phyloP scores from a whole-genome alignment of 2,888 invertebrate species.

The Parthenolecanium corni region DNA sequence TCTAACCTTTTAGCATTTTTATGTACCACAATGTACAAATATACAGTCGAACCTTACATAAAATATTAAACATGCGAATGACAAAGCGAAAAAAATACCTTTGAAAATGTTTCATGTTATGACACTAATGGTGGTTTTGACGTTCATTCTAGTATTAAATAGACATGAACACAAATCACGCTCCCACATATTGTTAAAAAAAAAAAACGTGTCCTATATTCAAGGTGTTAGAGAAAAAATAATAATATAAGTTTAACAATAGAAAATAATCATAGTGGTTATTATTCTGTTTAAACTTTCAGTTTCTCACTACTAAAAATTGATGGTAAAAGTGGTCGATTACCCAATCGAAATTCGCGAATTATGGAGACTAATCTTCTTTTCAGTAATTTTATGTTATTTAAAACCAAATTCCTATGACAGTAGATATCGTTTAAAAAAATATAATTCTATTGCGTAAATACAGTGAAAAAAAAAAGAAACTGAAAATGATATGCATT shows the following conservation, averaged over 20 bases:
- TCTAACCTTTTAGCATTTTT: constrained; percentile 7
- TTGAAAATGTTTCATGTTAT: constrained; percentile 23
- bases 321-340: no score
- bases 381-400: no score
- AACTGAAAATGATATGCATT: no score
- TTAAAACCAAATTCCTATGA: no score
- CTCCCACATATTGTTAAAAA: constrained; percentile 11
- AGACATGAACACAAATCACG: constrained; percentile 23
- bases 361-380: no score
- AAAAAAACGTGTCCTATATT: constrained; percentile 13
- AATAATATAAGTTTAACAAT: no score
- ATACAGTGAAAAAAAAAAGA: background rate
- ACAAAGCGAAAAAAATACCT: constrained; percentile 16
- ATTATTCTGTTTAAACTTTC: no score
- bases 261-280: no score
- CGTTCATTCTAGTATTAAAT: constrained; percentile 1
- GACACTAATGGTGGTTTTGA: constrained; percentile 27
- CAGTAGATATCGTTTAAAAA: constrained; percentile 1
- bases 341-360: no score
- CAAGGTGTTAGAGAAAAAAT: background rate
- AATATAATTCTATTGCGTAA: background rate
- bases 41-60: constrained; percentile 4
- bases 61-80: constrained; percentile 22
- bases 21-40: background rate
- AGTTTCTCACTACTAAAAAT: no score